phyloP scores from a whole-genome alignment of 1,140 invertebrate genomes.

The Yoshiicerus persimilis region DNA sequence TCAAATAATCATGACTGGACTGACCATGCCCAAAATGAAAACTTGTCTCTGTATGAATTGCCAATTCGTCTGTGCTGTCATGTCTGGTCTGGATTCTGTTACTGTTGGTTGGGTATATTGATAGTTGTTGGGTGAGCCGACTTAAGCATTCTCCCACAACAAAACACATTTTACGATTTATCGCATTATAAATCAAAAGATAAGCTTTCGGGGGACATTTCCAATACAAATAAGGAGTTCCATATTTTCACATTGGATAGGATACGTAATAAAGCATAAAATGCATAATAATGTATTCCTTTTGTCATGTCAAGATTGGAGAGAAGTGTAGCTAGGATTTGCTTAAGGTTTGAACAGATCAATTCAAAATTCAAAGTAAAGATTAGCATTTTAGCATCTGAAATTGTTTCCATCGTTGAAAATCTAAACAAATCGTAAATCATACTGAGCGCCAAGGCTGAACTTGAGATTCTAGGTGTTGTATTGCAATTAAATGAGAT shows the following conservation, averaged over 20 bases:
- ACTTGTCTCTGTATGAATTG: not conserved
- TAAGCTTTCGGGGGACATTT: not conserved
- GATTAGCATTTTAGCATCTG: not conserved
- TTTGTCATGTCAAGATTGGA: not conserved
- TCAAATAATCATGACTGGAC: conserved; percentile 18
- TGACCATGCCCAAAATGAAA: conserved; percentile 22
- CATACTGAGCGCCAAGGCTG: not conserved
- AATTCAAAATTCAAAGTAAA: not conserved
- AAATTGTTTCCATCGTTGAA: not conserved
- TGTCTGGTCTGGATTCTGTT: not conserved
- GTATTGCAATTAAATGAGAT: conserved; percentile 10
- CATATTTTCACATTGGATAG: not conserved
- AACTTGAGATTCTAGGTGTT: not conserved
- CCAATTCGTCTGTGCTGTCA: not conserved
- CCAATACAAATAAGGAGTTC: conserved; percentile 20
- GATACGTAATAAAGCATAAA: not conserved
- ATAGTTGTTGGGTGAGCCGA: not conserved
- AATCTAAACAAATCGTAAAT: conserved; percentile 13
- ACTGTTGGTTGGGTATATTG: not conserved
- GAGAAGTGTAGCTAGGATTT: not conserved
- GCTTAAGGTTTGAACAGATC: not conserved
- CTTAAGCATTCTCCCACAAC: not conserved
- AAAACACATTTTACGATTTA: conserved; percentile 6
- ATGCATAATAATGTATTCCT: not conserved
- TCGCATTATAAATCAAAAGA: conserved; percentile 13